Percentiles rank a stretch among this genome's conserved stretches.
These are phyloP conservation scores for Platyscapa corneri DNA, from an alignment of 1,140 invertebrate species.

Conservation along the genomic window DNA sequence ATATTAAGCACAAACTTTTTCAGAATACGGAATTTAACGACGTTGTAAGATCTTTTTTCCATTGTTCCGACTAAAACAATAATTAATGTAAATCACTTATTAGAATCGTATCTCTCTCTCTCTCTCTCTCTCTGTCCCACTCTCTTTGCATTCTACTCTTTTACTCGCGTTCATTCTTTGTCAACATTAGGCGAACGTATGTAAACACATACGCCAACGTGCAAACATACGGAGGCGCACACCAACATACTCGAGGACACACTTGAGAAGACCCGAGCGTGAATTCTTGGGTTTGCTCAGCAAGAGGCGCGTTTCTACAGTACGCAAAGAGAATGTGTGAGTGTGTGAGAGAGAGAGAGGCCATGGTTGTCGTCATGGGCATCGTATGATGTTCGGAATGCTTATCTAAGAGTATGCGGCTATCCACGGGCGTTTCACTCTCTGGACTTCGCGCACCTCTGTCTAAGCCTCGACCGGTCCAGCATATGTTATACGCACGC, in stretches of 20 bases:
- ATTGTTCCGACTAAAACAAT: neutral
- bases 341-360: neutral
- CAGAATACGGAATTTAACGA: too few species aligned
- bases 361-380: neutral
- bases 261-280: neutral
- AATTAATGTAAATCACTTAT: neutral
- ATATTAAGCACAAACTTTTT: too few species aligned
- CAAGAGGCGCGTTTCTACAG: neutral
- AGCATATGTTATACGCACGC: neutral
- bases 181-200: neutral
- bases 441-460: neutral
- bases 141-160: neutral
- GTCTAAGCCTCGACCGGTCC: neutral
- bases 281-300: neutral
- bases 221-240: neutral
- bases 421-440: conserved; percentile 24
- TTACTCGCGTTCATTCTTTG: neutral
- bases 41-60: neutral
- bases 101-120: neutral
- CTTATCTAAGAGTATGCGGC: conserved; percentile 57
- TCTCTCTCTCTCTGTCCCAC: neutral
- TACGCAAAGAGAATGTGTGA: neutral
- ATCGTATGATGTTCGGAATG: conserved; percentile 44
- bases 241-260: neutral
- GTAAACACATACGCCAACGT: neutral